Base-by-base conservation (phyloP, 2,888 invertebrate species). In the Nomada hirtipes region DNA sequence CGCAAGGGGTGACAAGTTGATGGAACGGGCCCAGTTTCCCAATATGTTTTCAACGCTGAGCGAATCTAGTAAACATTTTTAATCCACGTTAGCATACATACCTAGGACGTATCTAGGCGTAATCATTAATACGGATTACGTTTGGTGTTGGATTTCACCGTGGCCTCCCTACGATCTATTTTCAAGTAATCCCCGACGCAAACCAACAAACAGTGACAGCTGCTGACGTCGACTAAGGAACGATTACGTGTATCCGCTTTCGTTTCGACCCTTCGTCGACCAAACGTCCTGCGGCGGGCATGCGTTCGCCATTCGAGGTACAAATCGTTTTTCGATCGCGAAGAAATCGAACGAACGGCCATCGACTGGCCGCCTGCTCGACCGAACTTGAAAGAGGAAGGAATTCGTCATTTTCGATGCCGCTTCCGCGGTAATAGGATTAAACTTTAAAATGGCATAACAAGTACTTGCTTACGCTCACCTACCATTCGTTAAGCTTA, bases 171-270 rank as follows among this genome's bases (percentile, higher is more conserved):
- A 82, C 85, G 88, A 91, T 91, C 90, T 92, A 92, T 92, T 92
- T 91, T 90, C 91, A 88, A 91, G 90, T 93, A 93, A 93, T 92
- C 92, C 92, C 90, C 84, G 80, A 79, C 85, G 90, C 91, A 91
- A 92, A 91, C 91, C 93, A 92, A 92, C 93, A 92, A 92, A 92
- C 90, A 92, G 89, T 90, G 90, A 90, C 93, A 93, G 93, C 93
- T 93, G 93, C 90, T 92, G 90, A 92, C 89, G 89, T 89, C 76
- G 74, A 78, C 61, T 57, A 69, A 70, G 76, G 69, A 75, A 79
- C 81, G 79, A 82, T 79, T 78, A 82, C 82, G 65, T 68, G 86
- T 85, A 86, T 87, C 83, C 84, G 83, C 84, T 88, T 89, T 87
- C 78, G 78, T 87, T 87, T 71, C 78, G 82, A 76, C 82, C 74